phyloP scores from a whole-genome alignment of 2,888 invertebrate species.

The Brachyopa scutellaris region DNA sequence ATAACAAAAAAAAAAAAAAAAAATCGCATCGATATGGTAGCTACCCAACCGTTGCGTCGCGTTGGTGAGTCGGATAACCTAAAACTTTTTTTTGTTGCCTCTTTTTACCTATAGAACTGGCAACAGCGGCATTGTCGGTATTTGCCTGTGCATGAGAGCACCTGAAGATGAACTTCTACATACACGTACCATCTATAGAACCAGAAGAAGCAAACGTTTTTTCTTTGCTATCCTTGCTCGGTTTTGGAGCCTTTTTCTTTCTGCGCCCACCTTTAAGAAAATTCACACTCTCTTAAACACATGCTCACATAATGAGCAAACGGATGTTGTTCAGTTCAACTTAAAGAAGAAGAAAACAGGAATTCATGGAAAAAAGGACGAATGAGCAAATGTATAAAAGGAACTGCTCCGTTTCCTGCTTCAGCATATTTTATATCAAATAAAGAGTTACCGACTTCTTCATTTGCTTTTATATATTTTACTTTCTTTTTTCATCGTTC shows the following conservation, averaged over 20 bases:
- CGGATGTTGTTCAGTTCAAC: constrained; percentile 45
- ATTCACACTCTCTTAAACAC: constrained; percentile 48
- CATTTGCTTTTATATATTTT: constrained; percentile 32
- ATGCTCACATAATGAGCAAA: constrained; percentile 50
- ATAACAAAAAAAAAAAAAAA: background rate
- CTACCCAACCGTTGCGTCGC: background rate
- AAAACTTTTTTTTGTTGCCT: constrained; percentile 3
- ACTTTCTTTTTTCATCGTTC: background rate
- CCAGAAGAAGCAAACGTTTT: background rate
- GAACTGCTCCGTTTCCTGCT: constrained; percentile 48
- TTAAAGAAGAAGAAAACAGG: background rate
- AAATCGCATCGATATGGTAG: background rate
- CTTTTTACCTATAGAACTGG: background rate
- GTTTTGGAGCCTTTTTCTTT: constrained; percentile 17
- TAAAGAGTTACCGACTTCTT: constrained; percentile 65
- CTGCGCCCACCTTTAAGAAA: constrained; percentile 32
- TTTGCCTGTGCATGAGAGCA: constrained; percentile 6
- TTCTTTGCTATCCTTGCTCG: constrained; percentile 30
- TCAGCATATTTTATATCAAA: constrained; percentile 59
- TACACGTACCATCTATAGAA: background rate
- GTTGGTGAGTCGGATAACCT: constrained; percentile 5
- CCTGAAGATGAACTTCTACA: constrained; percentile 3
- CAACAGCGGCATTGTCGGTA: background rate
- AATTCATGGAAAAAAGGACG: background rate
- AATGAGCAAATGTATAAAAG: background rate